Evolutionary conservation across 2,888 invertebrate genomes (phyloP), one percentile per base, ranked within the genome.

Genomic region (Bruchidius siliquastri): DNA sequence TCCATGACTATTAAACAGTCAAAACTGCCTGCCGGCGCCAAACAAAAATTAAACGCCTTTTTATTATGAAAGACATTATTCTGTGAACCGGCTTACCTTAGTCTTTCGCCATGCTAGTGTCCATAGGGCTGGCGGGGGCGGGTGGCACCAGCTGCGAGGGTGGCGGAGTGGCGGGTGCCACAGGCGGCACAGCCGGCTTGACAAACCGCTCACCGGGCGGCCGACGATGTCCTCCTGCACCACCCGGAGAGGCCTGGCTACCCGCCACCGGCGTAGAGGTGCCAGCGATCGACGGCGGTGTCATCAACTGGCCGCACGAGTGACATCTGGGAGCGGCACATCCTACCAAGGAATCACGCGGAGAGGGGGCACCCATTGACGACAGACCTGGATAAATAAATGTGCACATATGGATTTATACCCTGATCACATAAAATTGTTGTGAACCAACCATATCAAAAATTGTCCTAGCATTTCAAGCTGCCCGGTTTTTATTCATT

Each of bases 141-240:
- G 49, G 49, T 13, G 49, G 49, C 49, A 49, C 49, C 74, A 83
- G 83, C 2, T 77, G 79, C 13, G 76, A 67, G 93, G 89, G 88
- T 91, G 90, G 83, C 77, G 87, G 81, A 78, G 87, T 85, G 81
- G 22, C 74, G 71, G 86, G 86, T 75, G 94, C 85, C 80, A 68
- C 74, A 71, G 86, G 86, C 75, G 94, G 95, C 85, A 94, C 91
- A 75, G 95, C 95, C 75, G 96, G 96, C 86, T 96, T 96, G 75
- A 95, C 93, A 84, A 96, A 96, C 80, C 95, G 90, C 85, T 95
- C 95, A 81, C 92, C 92, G 67, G 93, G 89, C 88, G 93, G 89
- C 88, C 91, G 90, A 83, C 78, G 87, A 82, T 79, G 87, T 84
- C 81, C 86, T 4, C 21, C 67, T 3, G 71, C 67, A 91, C 93